A percentile compares a stretch with the other conserved stretches of the same genome.
phyloP scores from a whole-genome alignment of 2,888 invertebrate species.

The Salticus scenicus region DNA sequence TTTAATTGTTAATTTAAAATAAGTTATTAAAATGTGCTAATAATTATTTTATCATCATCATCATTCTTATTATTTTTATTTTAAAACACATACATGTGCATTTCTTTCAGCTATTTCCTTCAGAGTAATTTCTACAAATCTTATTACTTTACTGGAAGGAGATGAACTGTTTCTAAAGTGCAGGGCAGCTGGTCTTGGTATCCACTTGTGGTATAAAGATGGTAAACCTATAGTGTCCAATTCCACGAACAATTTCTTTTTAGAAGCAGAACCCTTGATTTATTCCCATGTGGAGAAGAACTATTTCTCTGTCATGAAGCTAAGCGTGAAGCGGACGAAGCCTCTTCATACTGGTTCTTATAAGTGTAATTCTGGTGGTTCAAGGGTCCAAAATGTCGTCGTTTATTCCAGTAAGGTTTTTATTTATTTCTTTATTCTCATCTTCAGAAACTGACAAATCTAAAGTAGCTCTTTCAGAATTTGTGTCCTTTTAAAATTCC shows the following conservation, averaged over 20 bases:
- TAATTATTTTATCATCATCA: too few relatives aligned
- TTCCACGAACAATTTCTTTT: slow-evolving; percentile 8
- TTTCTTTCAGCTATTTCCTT: too few relatives aligned
- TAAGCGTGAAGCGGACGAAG: background rate
- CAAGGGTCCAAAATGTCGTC: background rate
- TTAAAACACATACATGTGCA: too few relatives aligned
- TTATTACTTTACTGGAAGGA: slow-evolving; percentile 4
- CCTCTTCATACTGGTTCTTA: background rate
- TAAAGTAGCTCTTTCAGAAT: too few relatives aligned
- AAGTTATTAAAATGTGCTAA: too few relatives aligned
- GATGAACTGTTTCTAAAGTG: slow-evolving; percentile 28
- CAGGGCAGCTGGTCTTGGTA: slow-evolving; percentile 12
- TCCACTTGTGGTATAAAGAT: slow-evolving; percentile 48
- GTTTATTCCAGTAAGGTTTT: background rate
- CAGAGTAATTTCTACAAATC: too few relatives aligned
- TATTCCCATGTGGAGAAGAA: background rate
- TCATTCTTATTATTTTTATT: too few relatives aligned
- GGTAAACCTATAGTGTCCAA: slow-evolving; percentile 26
- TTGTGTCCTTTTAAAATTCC: too few relatives aligned
- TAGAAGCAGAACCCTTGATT: slow-evolving; percentile 2
- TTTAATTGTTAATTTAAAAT: too few relatives aligned
- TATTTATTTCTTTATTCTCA: background rate
- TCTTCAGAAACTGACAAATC: too few relatives aligned
- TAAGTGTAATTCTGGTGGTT: background rate
- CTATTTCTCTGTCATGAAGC: background rate